phyloP scores from a whole-genome alignment of 2,797 vertebrate species.

The Calcarius lapponicus region DNA sequence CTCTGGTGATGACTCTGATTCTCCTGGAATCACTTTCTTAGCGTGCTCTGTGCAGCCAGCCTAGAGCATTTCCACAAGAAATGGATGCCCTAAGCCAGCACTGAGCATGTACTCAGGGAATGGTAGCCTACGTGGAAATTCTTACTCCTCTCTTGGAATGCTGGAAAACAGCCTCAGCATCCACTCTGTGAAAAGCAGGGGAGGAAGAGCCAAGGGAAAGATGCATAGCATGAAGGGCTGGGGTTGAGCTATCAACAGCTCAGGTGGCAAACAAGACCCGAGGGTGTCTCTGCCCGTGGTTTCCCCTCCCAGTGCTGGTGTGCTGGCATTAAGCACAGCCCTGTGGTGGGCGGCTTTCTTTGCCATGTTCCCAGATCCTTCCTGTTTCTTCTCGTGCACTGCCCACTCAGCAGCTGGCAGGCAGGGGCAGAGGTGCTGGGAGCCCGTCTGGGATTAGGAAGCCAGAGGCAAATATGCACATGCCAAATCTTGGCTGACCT shows the following conservation, averaged over 20 bases:
- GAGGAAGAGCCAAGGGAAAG: neutral
- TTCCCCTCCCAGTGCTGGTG: neutral
- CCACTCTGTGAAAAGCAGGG: neutral
- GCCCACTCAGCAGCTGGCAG: neutral
- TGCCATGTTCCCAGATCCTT: neutral
- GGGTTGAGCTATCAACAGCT: neutral
- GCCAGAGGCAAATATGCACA: neutral
- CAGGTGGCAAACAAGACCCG: accelerated
- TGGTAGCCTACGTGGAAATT: neutral
- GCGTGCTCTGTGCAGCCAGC: neutral
- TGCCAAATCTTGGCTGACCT: neutral
- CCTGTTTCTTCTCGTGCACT: neutral
- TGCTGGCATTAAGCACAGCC: neutral
- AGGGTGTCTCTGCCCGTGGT: neutral
- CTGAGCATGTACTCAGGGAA: neutral
- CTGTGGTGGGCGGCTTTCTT: neutral
- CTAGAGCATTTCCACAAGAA: neutral
- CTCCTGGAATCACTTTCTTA: slow-evolving; percentile 12
- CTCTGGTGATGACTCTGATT: neutral
- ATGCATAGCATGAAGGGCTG: neutral
- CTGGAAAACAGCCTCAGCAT: slow-evolving; percentile 9
- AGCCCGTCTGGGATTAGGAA: neutral
- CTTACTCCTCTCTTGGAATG: neutral
- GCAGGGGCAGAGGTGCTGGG: neutral
- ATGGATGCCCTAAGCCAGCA: neutral